A percentile compares a stretch with the other conserved stretches of the same genome.
Conservation (phyloP, 2,113 vertebrate species). For the Lutjanus erythropterus region DNA sequence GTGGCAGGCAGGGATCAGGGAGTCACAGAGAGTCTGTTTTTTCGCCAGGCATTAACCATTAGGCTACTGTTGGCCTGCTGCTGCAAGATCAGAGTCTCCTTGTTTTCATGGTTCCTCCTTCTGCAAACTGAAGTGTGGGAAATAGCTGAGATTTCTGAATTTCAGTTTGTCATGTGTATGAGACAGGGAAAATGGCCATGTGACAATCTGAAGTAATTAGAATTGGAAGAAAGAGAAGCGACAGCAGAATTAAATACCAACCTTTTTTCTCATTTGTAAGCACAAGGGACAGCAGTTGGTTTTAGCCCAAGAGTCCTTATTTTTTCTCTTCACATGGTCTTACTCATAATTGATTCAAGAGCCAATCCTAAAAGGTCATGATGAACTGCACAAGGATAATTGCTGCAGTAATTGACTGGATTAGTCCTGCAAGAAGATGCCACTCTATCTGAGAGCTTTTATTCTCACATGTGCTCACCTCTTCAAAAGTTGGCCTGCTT, state of each 20-base stretch:
- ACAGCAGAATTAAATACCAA: conserved; percentile 1
- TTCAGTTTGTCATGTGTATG: background rate
- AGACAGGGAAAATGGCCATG: conserved; percentile 2
- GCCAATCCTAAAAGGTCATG: conserved; percentile 36
- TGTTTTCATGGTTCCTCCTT: conserved; percentile 24
- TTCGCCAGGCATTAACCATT: conserved; percentile 41
- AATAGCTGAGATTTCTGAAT: conserved; percentile 11
- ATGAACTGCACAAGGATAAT: conserved; percentile 39
- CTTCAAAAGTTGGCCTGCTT: conserved; percentile 40
- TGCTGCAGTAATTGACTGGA: conserved; percentile 23
- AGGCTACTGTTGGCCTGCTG: conserved; percentile 62
- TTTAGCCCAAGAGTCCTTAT: conserved; percentile 20
- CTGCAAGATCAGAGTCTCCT: conserved; percentile 13
- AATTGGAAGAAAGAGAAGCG: background rate
- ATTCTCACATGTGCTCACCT: conserved; percentile 48
- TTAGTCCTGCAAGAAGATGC: conserved; percentile 37
- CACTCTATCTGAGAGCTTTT: conserved; percentile 40
- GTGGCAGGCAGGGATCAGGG: conserved; percentile 49
- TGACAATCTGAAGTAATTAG: background rate
- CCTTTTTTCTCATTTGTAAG: background rate
- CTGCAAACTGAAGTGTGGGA: conserved; percentile 5
- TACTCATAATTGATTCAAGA: conserved; percentile 42
- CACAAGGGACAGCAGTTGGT: background rate
- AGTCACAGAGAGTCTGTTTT: conserved; percentile 41
- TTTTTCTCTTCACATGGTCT: conserved; percentile 25